Base-by-base conservation (phyloP, 2,888 invertebrate genomes). In the Nemurella pictetii region DNA sequence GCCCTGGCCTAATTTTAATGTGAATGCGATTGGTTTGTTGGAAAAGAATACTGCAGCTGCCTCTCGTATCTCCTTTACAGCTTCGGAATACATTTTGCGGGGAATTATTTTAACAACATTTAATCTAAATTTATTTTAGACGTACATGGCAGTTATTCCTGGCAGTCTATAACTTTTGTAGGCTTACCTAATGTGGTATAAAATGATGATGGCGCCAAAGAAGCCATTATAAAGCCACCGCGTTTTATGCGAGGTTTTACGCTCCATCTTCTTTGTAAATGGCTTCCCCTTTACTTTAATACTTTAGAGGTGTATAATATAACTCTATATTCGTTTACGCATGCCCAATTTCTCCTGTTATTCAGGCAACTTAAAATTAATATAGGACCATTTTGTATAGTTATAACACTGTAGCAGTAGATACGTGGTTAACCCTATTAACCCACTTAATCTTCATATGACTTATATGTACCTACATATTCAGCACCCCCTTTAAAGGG, bases 171-270 rank as follows among this genome's bases (percentile, higher is more conserved):
- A 12, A 55, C 55, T 55, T 55, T 2, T 1, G 55, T 12, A 55
- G 55, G 55, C 55, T 55, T 55, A 55, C 55, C 55, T 55, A 55
- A 55, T 55, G 55, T 55, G 55, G 55, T 26, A 75, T 75, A 25
- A 75, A 75, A 75, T 75, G 75, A 75, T 27, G 28, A 75, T 75
- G 75, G 75, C 28, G 75, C 26, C 75, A 27, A 75, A 28, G 75
- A 75, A 75, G 75, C 75, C 75, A 75, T 75, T 26, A 75, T 74
- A 74, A 75, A 75, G 75, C 75, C 80, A 15, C 80, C 75, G n/a
- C n/a, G 80, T 80, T 80, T 55, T 55, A 55, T 55, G 55, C 55
- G 1, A 12, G 55, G 15, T 7, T 55, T 55, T 55, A 55, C 55
- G 15, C 55, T 55, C 9, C 55, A 55, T 55, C 55, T 55, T 55